Base-by-base conservation (phyloP, 2,888 invertebrate species). In the Eupithecia centaureata region DNA sequence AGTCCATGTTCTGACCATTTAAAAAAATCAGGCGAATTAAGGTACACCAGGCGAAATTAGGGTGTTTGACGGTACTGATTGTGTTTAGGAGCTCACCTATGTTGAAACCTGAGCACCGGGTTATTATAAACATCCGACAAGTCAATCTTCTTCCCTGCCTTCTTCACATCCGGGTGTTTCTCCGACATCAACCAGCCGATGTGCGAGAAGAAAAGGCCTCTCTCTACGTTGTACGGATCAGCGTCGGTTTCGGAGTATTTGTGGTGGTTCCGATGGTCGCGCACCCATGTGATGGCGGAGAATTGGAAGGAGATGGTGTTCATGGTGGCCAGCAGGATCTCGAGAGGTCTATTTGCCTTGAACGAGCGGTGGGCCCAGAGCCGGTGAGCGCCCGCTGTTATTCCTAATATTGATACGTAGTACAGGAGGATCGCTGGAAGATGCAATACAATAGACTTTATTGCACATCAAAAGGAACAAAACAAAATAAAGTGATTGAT, bases 181-280 rank as follows among this genome's bases (percentile, higher is more conserved):
- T 94, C 94, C 77, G 95, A 94, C 68, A 97, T 82, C 57, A 97
- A 86, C 97, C 97, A 97, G 18, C 97, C 97, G 62, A 97, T 93
- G 84, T 97, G 97, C 0, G 97, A 94, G 86, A 96, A 97, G 92
- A 97, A 97, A 87, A 97, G 96, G 7, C 97, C 97, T 33, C 96
- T 90, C 15, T 82, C 95, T 2, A 96, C 95, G 81, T 96, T 96
- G 83, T 97, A 96, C 0, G 97, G 97, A 83, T 97, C 96, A 0
- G 96, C 96, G 81, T 96, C 94, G 0, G 96, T 97, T 80, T 97
- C 96, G 67, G 95, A 95, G 89, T 94, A 96, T 79, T 78, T 77
- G 56, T 89, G 64, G 91, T 93, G 95, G 88, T 94, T 73, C 89
- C 94, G 51, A 90, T 89, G 65, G 51, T 82, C 80, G 15, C 79